A percentile compares a stretch with the other conserved stretches of the same genome.
Conservation (phyloP, 2,113 vertebrate species). For the Sisor rabdophorus region DNA sequence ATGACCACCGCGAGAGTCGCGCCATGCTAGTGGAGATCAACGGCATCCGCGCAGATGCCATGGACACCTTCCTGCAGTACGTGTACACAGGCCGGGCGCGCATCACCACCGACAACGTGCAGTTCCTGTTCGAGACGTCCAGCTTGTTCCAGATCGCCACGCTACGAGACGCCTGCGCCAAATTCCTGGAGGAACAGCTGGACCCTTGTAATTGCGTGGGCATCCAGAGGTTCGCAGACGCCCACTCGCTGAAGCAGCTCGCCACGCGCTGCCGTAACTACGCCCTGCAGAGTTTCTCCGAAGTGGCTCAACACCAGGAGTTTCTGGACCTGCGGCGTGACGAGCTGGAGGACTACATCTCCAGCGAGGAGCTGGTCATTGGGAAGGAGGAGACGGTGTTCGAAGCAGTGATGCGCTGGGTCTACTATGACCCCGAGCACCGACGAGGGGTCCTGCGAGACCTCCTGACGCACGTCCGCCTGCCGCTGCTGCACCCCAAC, state of each 20-base stretch:
- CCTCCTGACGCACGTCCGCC: constrained; percentile 86
- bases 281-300: constrained; percentile 85
- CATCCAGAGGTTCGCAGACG: constrained; percentile 92
- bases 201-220: constrained; percentile 97
- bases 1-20: constrained; percentile 81
- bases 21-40: constrained; percentile 89
- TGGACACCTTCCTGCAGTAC: constrained; percentile 94
- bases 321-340: constrained; percentile 66
- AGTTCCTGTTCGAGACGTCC: constrained; percentile 95
- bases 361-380: constrained; percentile 87
- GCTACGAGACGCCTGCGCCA: constrained; percentile 90
- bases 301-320: constrained; percentile 71
- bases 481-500: constrained; percentile 92
- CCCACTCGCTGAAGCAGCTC: constrained; percentile 88
- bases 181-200: constrained; percentile 95
- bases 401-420: constrained; percentile 95
- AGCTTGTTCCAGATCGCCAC: constrained; percentile 93
- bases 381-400: constrained; percentile 93
- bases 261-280: constrained; percentile 87
- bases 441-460: constrained; percentile 82
- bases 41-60: constrained; percentile 86
- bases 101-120: constrained; percentile 95
- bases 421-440: constrained; percentile 81
- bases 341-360: constrained; percentile 90
- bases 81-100: constrained; percentile 95